A percentile compares a stretch with the other conserved stretches of the same genome.
These are phyloP conservation scores for Scaptomyza caliginosa DNA, from an alignment of 2,888 invertebrate genomes.

Conservation along the genomic window DNA sequence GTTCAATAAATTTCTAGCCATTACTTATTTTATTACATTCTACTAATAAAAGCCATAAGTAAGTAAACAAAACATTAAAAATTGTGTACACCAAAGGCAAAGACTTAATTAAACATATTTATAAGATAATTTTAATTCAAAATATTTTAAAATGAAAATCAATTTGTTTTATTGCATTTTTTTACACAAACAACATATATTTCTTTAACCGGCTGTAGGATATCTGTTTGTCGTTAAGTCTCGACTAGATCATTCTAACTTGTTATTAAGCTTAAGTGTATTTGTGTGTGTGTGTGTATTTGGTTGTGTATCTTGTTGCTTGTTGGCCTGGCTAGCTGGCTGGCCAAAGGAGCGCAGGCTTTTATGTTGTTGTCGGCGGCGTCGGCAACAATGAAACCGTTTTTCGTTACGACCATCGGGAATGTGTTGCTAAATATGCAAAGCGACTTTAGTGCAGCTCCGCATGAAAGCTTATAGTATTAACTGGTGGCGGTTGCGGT, in stretches of 20 bases:
- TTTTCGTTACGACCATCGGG: constrained; percentile 78
- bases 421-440: constrained; percentile 81
- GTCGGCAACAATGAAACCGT: constrained; percentile 81
- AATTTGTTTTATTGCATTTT: too few species aligned
- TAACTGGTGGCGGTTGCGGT: constrained; percentile 12
- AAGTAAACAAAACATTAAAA: too few species aligned
- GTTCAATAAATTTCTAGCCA: too few species aligned
- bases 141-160: too few species aligned
- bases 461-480: constrained; percentile 41
- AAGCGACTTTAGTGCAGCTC: constrained; percentile 58
- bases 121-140: too few species aligned
- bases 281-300: constrained; percentile 34
- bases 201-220: constrained; percentile 4
- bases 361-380: constrained; percentile 75
- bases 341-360: constrained; percentile 69
- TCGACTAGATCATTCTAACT: constrained; percentile 18
- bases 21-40: too few species aligned
- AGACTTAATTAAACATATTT: too few species aligned
- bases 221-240: neutral
- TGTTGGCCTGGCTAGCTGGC: constrained; percentile 55
- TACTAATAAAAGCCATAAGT: too few species aligned
- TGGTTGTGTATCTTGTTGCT: constrained; percentile 16
- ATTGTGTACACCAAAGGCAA: too few species aligned
- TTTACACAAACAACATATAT: too few species aligned
- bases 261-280: constrained; percentile 54